phyloP scores from a whole-genome alignment of 2,797 vertebrate genomes.

The Anomalospiza imberbis region DNA sequence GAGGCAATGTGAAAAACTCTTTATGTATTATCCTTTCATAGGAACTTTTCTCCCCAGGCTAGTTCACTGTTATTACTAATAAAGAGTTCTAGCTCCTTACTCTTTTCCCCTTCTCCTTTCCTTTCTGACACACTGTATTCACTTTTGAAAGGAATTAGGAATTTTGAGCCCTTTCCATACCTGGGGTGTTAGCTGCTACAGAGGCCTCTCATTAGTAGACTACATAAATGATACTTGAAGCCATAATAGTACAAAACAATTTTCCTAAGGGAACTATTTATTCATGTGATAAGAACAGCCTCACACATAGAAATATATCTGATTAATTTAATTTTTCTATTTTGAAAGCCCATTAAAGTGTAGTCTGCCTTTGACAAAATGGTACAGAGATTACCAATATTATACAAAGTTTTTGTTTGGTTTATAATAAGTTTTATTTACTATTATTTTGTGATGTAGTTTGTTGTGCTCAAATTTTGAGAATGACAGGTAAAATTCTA shows the following conservation, averaged over 20 bases:
- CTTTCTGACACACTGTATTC: neutral
- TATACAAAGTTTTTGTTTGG: neutral
- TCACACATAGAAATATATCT: neutral
- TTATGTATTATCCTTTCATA: neutral
- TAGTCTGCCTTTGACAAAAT: neutral
- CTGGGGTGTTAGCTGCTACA: neutral
- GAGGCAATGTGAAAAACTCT: neutral
- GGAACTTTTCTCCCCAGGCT: neutral
- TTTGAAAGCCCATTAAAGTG: neutral
- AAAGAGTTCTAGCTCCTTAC: neutral
- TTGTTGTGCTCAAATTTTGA: neutral
- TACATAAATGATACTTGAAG: conserved; percentile 17
- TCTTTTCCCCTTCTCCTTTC: neutral
- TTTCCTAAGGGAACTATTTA: neutral
- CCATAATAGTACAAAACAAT: conserved; percentile 3
- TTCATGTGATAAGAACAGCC: neutral
- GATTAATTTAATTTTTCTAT: neutral
- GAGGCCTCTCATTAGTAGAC: neutral
- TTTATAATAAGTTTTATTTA: neutral
- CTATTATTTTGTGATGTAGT: neutral
- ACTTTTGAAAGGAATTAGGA: neutral
- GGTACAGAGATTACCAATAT: neutral
- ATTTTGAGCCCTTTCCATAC: neutral
- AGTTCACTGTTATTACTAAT: neutral
- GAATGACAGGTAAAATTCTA: neutral